These are phyloP conservation scores for Caenorhabditis becei DNA, from an alignment of 2,888 invertebrate species.

Conservation along the genomic window DNA sequence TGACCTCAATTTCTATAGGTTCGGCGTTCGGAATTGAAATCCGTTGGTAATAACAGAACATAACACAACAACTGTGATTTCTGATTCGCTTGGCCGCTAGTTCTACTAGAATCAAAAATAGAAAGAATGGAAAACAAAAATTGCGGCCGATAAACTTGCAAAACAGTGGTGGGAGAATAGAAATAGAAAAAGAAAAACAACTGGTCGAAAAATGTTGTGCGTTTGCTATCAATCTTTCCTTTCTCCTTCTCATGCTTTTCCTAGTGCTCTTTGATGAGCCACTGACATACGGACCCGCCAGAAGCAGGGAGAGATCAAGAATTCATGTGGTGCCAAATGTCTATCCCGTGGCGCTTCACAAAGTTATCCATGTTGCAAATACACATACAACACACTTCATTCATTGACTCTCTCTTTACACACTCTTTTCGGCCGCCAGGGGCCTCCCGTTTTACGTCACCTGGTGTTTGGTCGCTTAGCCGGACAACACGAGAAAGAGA, in stretches of 20 bases:
- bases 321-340: slow-evolving; percentile 46
- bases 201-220: slow-evolving; percentile 16
- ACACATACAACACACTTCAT: slow-evolving; percentile 44
- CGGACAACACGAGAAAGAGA: slow-evolving; percentile 38
- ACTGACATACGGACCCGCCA: neutral
- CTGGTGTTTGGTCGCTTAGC: slow-evolving; percentile 59
- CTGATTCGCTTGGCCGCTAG: slow-evolving; percentile 6
- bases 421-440: slow-evolving; percentile 19
- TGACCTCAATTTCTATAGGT: no score
- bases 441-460: slow-evolving; percentile 50
- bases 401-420: slow-evolving; percentile 32
- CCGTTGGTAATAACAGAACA: neutral
- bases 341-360: slow-evolving; percentile 11
- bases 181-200: no score
- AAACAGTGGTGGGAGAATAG: slow-evolving; percentile 15
- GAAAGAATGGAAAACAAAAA: slow-evolving; percentile 34
- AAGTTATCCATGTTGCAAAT: slow-evolving; percentile 45
- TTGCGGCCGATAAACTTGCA: slow-evolving; percentile 13
- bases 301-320: slow-evolving; percentile 22
- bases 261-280: slow-evolving; percentile 34
- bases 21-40: no score
- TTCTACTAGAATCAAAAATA: slow-evolving; percentile 28
- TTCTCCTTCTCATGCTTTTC: no score
- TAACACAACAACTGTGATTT: slow-evolving; percentile 42
- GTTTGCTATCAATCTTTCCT: no score